These are phyloP conservation scores for Crepidodera aurea DNA, from an alignment of 2,888 invertebrate genomes.

Conservation along the genomic window DNA sequence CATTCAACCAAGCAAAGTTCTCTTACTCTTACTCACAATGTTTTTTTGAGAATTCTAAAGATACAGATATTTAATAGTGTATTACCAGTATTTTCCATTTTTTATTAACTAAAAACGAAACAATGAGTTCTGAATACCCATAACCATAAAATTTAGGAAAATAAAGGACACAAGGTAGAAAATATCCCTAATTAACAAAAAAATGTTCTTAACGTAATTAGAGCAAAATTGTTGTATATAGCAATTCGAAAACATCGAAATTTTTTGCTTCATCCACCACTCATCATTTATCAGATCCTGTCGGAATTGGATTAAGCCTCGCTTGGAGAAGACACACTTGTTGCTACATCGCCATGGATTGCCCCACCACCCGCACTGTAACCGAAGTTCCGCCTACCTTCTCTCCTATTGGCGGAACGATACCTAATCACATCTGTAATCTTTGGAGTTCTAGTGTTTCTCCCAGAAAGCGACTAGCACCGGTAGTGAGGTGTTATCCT, in stretches of 20 bases:
- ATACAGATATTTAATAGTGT: no score
- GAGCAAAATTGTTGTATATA: no score
- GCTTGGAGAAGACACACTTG: constrained; percentile 49
- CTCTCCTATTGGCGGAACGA: constrained; percentile 52
- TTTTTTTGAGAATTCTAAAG: no score
- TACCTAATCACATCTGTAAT: constrained; percentile 55
- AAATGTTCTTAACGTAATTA: no score
- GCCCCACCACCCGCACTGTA: constrained; percentile 52
- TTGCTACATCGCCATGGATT: constrained; percentile 56
- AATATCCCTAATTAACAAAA: no score
- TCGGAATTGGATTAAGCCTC: constrained; percentile 46
- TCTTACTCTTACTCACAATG: no score
- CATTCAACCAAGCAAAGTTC: no score
- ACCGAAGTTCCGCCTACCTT: constrained; percentile 21
- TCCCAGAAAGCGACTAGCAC: constrained; percentile 24
- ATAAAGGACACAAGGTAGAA: no score
- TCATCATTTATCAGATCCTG: constrained; percentile 27
- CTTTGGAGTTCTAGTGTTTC: constrained; percentile 42
- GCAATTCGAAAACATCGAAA: constrained; percentile 9
- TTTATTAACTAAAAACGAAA: no score
- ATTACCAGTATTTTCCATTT: no score
- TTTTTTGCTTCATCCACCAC: constrained; percentile 1
- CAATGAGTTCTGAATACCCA: no score
- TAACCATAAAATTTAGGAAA: no score
- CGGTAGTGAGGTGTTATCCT: constrained; percentile 7